phyloP scores from a whole-genome alignment of 64 coral and sea anemone genomes.

The Stylophora pistillata region DNA sequence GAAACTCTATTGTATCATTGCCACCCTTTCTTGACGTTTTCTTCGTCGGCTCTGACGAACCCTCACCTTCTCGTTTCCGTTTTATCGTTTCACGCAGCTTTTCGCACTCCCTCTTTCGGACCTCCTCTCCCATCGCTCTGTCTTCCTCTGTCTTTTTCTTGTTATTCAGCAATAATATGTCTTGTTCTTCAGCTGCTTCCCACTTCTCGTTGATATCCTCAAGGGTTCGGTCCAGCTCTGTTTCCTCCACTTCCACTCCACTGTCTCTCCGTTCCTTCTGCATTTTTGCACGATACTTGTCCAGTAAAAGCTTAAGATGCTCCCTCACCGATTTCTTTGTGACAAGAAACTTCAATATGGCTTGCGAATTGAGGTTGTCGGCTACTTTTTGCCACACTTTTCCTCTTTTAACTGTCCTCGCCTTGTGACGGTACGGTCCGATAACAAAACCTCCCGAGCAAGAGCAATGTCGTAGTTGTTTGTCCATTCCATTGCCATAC shows the following conservation, averaged over 20 bases:
- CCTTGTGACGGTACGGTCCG: no score
- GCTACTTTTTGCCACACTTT: slow-evolving; percentile 37
- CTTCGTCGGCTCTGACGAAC: no score
- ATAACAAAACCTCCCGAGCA: no score
- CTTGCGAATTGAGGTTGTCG: slow-evolving; percentile 25
- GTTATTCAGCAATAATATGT: slow-evolving; percentile 12
- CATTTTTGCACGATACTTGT: slow-evolving; percentile 16
- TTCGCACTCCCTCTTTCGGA: no score
- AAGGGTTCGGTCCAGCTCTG: slow-evolving; percentile 20
- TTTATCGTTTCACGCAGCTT: no score
- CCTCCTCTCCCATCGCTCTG: no score
- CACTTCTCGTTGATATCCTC: slow-evolving; percentile 43
- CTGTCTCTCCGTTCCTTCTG: slow-evolving; percentile 38
- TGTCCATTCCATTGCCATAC: no score
- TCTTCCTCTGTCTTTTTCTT: no score
- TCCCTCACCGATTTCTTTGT: slow-evolving; percentile 12
- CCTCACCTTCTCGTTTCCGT: no score
- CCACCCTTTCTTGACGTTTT: no score
- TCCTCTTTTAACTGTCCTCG: slow-evolving; percentile 29
- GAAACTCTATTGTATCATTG: no score
- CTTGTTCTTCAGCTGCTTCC: slow-evolving; percentile 35
- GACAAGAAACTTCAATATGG: slow-evolving; percentile 4
- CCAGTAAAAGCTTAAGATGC: not conserved
- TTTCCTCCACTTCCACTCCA: slow-evolving; percentile 25
- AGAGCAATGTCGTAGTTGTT: no score